Base-by-base conservation (phyloP, 2,797 vertebrate genomes). In the Threskiornis aethiopicus region DNA sequence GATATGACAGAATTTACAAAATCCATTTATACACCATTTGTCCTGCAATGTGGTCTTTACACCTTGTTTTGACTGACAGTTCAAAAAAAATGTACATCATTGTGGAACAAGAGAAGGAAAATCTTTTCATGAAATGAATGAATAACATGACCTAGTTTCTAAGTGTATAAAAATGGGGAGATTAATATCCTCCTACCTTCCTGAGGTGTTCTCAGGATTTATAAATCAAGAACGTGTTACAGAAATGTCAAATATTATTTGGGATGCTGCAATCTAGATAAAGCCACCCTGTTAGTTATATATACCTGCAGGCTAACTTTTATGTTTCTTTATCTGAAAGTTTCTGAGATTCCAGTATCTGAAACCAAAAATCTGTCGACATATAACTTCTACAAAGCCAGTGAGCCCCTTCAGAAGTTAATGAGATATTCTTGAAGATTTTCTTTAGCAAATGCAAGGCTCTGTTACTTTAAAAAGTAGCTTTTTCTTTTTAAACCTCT, bases 161-260 rank as follows among this genome's bases (percentile, higher is more conserved):
- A 42, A 75, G 61, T 35, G 13, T 49, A 88, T 49, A 75, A 90
- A 88, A 94, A 54, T 20, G 13, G 26, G 39, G 20, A 90, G 69
- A 91, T 90, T 89, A 88, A 72, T 16, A 84, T 89, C 73, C 62
- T 96, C 33, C 16, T 65, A 86, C 86, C 54, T 95, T 90, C 26
- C 86, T 62, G 70, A 92, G 54, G 47, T 93, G 42, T 90, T 92
- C 77, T 78, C 54, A 87, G 62, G 49, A 19, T 90, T 95, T 67
- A 46, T 42, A 88, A 71, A 93, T 90, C 80, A 84, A 72, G 51
- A 88, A 76, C 72, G 42, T 79, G 66, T 62, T 69, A 61, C 18
- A 39, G 49, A 92, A 96, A 93, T 51, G 72, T 66, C 62, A 81
- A 86, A 92, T 84, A 78, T n/a, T 78, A 49, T 76, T 52, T 84